Conservation (phyloP, 2,888 invertebrate species). For the Rapana venosa region DNA sequence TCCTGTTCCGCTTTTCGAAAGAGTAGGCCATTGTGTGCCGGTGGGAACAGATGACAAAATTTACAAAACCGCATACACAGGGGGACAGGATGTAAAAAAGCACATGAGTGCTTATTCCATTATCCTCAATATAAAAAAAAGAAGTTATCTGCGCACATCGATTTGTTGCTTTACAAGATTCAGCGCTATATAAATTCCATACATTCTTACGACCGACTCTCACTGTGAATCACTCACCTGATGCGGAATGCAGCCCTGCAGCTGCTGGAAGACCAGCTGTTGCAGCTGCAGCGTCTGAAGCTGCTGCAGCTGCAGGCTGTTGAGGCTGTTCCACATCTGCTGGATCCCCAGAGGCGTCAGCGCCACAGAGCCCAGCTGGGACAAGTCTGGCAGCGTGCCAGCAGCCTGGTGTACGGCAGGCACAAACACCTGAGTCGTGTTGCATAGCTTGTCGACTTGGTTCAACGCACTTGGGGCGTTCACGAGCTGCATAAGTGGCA, state of each 20-base stretch:
- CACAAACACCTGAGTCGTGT: slow-evolving; percentile 45
- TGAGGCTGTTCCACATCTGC: slow-evolving; percentile 63
- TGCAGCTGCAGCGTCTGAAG: slow-evolving; percentile 65
- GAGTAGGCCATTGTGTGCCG: too few species aligned
- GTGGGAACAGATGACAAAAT: too few species aligned
- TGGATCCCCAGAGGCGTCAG: slow-evolving; percentile 62
- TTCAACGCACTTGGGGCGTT: slow-evolving; percentile 36
- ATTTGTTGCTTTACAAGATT: too few species aligned
- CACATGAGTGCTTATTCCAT: too few species aligned
- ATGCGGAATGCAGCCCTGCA: slow-evolving; percentile 57
- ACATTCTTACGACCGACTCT: too few species aligned
- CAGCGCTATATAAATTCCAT: too few species aligned
- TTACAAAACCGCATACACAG: too few species aligned
- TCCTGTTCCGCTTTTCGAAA: too few species aligned
- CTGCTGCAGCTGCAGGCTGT: slow-evolving; percentile 67
- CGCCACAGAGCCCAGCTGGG: slow-evolving; percentile 43
- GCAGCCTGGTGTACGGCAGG: slow-evolving; percentile 42
- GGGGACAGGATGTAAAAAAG: too few species aligned
- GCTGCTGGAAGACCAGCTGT: slow-evolving; percentile 67
- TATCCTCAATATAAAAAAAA: too few species aligned
- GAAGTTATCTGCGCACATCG: too few species aligned
- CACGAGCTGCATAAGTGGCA: slow-evolving; percentile 53
- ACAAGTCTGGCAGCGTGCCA: slow-evolving; percentile 42
- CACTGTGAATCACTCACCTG: slow-evolving; percentile 2
- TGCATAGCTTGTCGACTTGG: slow-evolving; percentile 47